Percentiles rank a stretch among this genome's conserved stretches.
Conservation (phyloP, 2,888 invertebrate species). For the Melieria crassipennis region DNA sequence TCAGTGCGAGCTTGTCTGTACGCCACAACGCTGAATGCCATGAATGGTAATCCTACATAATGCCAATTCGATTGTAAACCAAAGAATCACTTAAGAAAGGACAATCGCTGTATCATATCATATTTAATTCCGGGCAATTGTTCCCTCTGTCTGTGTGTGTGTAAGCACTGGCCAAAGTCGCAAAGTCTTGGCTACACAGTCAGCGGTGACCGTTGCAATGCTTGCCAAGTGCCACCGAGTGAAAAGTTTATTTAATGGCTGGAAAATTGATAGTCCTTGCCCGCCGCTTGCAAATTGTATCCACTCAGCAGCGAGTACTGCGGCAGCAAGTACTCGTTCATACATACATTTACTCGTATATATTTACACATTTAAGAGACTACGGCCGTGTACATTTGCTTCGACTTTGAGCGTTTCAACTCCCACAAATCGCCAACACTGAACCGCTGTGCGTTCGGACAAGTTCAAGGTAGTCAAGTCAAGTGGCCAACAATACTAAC, state of each 20-base stretch:
- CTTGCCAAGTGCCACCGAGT: conserved; percentile 24
- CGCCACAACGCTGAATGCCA: background rate
- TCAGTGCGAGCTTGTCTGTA: conserved; percentile 27
- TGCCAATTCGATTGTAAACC: conserved; percentile 57
- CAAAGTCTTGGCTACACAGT: background rate
- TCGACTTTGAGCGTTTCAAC: background rate
- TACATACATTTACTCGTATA: background rate
- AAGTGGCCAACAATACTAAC: too few relatives aligned
- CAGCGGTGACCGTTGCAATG: background rate
- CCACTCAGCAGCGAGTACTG: background rate
- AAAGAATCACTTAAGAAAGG: conserved; percentile 44
- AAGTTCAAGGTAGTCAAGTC: too few relatives aligned
- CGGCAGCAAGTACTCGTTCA: background rate
- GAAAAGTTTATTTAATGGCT: conserved; percentile 33
- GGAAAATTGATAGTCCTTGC: conserved; percentile 28
- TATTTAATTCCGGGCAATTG: conserved; percentile 34
- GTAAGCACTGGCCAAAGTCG: background rate
- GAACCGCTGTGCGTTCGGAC: too few relatives aligned
- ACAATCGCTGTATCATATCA: conserved; percentile 49
- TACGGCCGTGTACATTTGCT: background rate
- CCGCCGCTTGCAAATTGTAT: conserved; percentile 23
- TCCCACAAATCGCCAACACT: too few relatives aligned
- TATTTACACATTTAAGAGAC: background rate
- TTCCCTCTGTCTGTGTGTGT: conserved; percentile 7
- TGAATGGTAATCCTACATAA: conserved; percentile 54